Evolutionary conservation across 2,888 invertebrate species (phyloP).

Genomic region (Ormyrus labotus): DNA sequence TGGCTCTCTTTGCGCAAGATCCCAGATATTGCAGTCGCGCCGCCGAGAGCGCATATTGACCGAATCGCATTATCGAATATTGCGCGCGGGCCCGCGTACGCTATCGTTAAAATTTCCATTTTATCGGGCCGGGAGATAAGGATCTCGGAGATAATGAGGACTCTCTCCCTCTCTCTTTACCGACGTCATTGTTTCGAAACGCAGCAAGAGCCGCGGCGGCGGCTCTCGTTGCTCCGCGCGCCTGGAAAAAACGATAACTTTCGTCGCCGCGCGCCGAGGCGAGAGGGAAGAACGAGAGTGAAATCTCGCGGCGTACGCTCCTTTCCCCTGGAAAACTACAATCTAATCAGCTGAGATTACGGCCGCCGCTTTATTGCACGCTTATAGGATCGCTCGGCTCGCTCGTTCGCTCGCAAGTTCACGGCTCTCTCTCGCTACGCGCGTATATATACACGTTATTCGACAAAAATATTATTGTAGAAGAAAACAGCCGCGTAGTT

Average conservation of each 20-base stretch:
- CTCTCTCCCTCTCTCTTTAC: slow-evolving; percentile 20
- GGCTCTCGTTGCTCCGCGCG: no score
- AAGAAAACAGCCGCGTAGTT: no score
- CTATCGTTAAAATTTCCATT: slow-evolving; percentile 11
- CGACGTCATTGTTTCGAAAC: slow-evolving; percentile 36
- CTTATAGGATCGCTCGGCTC: no score
- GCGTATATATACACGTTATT: no score
- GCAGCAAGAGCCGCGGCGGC: no score
- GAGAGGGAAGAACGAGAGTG: slow-evolving; percentile 30
- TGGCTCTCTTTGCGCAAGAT: no score
- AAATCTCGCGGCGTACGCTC: slow-evolving; percentile 11
- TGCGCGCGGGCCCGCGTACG: not conserved
- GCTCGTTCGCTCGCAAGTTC: no score
- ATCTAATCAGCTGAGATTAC: not conserved
- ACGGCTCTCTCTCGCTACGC: no score
- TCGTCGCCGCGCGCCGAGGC: not conserved
- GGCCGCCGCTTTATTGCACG: no score
- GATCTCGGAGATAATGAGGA: slow-evolving; percentile 1
- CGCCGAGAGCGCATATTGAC: not conserved
- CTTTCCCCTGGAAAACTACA: slow-evolving; percentile 2
- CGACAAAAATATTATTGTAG: no score
- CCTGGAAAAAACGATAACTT: slow-evolving; percentile 22
- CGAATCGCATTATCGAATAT: not conserved
- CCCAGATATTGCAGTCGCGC: no score
- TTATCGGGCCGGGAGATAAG: slow-evolving; percentile 21